Percentiles rank a stretch among this genome's conserved stretches.
Conservation (phyloP, 2,888 invertebrate species). For the Cacoxenus indagator region DNA sequence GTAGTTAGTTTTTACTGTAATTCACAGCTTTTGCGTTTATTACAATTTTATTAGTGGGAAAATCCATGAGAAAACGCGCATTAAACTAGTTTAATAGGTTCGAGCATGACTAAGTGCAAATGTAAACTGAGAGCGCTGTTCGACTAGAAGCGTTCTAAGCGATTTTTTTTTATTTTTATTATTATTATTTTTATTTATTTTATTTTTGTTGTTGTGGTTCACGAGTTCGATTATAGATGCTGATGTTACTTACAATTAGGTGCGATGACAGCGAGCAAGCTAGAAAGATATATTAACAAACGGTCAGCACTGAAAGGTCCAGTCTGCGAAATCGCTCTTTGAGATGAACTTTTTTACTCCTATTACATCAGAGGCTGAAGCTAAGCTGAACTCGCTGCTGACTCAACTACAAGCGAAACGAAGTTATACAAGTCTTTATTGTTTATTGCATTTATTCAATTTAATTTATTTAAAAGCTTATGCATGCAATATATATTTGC, state of each 20-base stretch:
- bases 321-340: too few relatives aligned
- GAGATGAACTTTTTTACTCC: too few relatives aligned
- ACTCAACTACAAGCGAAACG: too few relatives aligned
- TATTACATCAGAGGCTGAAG: too few relatives aligned
- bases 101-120: conserved; percentile 58
- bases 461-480: conserved; percentile 12
- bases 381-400: too few relatives aligned
- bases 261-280: too few relatives aligned
- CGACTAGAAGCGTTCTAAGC: background rate
- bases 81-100: conserved; percentile 58
- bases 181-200: background rate
- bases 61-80: conserved; percentile 46
- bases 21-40: conserved; percentile 9
- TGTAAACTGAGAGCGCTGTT: background rate
- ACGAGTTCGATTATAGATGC: too few relatives aligned
- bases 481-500: conserved; percentile 38
- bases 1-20: conserved; percentile 6
- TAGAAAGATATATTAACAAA: too few relatives aligned
- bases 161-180: background rate
- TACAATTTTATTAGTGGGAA: conserved; percentile 6
- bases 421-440: too few relatives aligned
- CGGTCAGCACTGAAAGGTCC: too few relatives aligned
- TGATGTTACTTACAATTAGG: too few relatives aligned
- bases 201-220: too few relatives aligned
- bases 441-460: background rate